These are phyloP conservation scores for Chloromyia formosa DNA, from an alignment of 2,888 invertebrate genomes.

Conservation along the genomic window DNA sequence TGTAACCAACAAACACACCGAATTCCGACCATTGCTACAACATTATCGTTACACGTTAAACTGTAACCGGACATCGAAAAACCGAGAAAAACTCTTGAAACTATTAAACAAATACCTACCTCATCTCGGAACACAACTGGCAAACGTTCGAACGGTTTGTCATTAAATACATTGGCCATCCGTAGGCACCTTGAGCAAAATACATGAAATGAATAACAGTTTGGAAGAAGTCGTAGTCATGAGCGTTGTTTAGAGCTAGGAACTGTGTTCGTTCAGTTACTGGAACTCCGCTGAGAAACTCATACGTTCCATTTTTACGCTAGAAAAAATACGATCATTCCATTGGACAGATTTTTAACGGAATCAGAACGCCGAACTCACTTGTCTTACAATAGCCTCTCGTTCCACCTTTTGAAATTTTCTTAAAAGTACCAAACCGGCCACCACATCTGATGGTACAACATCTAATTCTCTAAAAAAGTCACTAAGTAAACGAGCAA, in stretches of 20 bases:
- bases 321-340: slow-evolving; percentile 60
- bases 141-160: slow-evolving; percentile 76
- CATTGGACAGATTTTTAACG: too few relatives aligned
- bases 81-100: too few relatives aligned
- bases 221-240: slow-evolving; percentile 74
- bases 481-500: slow-evolving; percentile 82
- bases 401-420: slow-evolving; percentile 83
- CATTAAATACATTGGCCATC: slow-evolving; percentile 87
- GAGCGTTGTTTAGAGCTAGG: slow-evolving; percentile 78
- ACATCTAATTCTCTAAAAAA: slow-evolving; percentile 90
- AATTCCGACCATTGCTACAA: too few relatives aligned
- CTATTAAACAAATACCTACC: too few relatives aligned
- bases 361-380: too few relatives aligned
- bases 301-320: slow-evolving; percentile 82
- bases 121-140: slow-evolving; percentile 74
- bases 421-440: slow-evolving; percentile 80
- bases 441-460: slow-evolving; percentile 87
- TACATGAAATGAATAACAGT: slow-evolving; percentile 84
- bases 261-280: slow-evolving; percentile 84
- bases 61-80: too few relatives aligned
- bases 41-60: too few relatives aligned
- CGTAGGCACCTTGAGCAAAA: slow-evolving; percentile 85
- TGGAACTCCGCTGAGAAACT: slow-evolving; percentile 85
- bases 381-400: slow-evolving; percentile 76
- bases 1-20: too few relatives aligned